phyloP scores from a whole-genome alignment of 2,113 vertebrate genomes.

The Eudyptes chrysolophus region DNA sequence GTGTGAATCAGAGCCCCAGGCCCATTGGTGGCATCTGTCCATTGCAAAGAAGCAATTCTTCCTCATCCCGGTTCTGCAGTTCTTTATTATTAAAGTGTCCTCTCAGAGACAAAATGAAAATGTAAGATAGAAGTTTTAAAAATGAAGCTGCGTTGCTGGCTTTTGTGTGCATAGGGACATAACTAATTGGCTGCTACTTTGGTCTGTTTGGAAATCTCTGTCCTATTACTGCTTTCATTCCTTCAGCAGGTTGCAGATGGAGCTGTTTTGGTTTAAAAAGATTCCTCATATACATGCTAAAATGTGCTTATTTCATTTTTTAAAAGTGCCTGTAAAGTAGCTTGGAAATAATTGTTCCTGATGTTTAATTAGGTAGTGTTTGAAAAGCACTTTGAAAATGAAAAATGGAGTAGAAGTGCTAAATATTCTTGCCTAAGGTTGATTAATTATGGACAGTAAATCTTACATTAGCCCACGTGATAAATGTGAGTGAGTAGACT shows the following conservation, averaged over 20 bases:
- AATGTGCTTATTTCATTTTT: slow-evolving; percentile 42
- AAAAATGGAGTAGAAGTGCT: slow-evolving; percentile 49
- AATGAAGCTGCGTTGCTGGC: not conserved
- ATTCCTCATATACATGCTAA: not conserved
- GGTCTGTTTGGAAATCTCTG: not conserved
- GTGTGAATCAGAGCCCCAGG: not conserved
- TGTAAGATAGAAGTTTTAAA: not conserved
- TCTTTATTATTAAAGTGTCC: not conserved
- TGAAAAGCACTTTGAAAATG: slow-evolving; percentile 64
- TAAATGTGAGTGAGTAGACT: not conserved
- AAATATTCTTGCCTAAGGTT: slow-evolving; percentile 59
- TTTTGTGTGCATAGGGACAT: not conserved
- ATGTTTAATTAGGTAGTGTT: slow-evolving; percentile 63
- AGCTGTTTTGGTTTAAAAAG: slow-evolving; percentile 25
- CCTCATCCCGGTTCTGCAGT: not conserved
- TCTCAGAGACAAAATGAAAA: not conserved
- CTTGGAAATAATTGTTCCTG: slow-evolving; percentile 53
- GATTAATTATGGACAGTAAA: slow-evolving; percentile 62
- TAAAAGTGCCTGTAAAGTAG: not conserved
- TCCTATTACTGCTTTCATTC: not conserved
- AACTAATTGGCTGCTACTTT: not conserved
- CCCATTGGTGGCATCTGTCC: not conserved
- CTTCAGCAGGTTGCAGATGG: not conserved
- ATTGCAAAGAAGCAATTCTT: slow-evolving; percentile 50
- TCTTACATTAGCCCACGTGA: slow-evolving; percentile 26